These are phyloP conservation scores for Invenusta paracnida DNA, from an alignment of 2,888 invertebrate genomes.

Conservation along the genomic window DNA sequence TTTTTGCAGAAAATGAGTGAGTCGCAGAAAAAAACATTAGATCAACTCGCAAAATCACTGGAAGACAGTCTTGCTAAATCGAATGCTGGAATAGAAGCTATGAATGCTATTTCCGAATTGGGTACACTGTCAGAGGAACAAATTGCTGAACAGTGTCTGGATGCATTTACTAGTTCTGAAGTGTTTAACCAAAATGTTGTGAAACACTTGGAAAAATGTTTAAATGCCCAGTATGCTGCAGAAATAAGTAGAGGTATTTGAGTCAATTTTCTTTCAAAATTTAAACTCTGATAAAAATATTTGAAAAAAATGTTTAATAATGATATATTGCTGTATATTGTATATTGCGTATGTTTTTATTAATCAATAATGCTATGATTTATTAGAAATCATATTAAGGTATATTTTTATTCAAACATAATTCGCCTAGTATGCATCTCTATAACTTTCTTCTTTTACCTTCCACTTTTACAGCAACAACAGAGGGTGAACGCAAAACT, in stretches of 20 bases:
- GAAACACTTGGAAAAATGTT: background rate
- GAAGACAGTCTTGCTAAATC: background rate
- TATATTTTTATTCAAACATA: too few relatives aligned
- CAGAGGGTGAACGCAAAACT: background rate
- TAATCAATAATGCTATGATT: background rate
- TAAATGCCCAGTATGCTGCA: background rate
- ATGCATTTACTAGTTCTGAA: conserved; percentile 8
- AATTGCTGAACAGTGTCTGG: background rate
- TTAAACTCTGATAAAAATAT: too few relatives aligned
- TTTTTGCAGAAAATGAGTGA: conserved; percentile 10
- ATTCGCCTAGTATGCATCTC: too few relatives aligned
- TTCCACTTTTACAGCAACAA: background rate
- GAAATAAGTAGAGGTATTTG: background rate
- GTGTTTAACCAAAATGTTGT: background rate
- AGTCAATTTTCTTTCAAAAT: too few relatives aligned
- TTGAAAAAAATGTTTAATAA: too few relatives aligned
- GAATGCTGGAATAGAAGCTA: background rate
- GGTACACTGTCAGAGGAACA: background rate
- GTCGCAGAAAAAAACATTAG: background rate
- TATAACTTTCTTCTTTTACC: too few relatives aligned
- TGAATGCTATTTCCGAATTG: background rate
- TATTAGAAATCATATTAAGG: too few relatives aligned
- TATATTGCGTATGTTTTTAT: background rate
- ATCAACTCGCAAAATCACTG: background rate
- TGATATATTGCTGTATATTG: background rate